Evolutionary conservation across 1,140 invertebrate species (phyloP).

Genomic region (Ostrea denselamellosa): DNA sequence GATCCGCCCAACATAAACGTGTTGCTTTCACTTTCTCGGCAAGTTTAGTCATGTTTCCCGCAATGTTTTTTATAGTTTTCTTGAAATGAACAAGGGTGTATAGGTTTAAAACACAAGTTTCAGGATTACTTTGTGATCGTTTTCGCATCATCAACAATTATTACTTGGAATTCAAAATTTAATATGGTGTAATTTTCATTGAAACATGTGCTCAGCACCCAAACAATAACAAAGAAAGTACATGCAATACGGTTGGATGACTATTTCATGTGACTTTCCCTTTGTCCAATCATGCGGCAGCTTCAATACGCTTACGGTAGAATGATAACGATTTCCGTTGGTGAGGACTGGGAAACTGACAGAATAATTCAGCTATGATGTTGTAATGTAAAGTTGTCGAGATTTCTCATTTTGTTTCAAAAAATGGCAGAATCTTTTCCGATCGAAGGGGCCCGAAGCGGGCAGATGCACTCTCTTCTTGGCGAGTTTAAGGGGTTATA

Average conservation of each 20-base stretch:
- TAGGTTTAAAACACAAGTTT: neutral
- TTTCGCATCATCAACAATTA: neutral
- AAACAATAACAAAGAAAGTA: slow-evolving; percentile 47
- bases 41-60: slow-evolving; percentile 43
- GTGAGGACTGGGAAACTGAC: slow-evolving; percentile 7
- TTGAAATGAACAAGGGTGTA: neutral
- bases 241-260: slow-evolving; percentile 39
- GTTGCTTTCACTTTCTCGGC: slow-evolving; percentile 28
- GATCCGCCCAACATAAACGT: neutral
- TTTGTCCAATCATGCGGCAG: slow-evolving; percentile 6
- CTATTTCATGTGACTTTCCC: slow-evolving; percentile 40
- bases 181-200: neutral
- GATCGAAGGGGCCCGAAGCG: slow-evolving; percentile 19
- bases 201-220: slow-evolving; percentile 32
- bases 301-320: slow-evolving; percentile 13
- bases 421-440: slow-evolving; percentile 24
- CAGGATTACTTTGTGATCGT: neutral
- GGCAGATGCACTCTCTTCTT: slow-evolving; percentile 37
- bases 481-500: slow-evolving; percentile 39
- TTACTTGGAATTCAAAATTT: neutral
- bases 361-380: neutral
- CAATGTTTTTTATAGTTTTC: neutral
- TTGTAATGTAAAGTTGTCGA: neutral
- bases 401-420: neutral
- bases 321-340: slow-evolving; percentile 42